Conservation (phyloP, 2,797 vertebrate species). For the Premnoplex brunnescens region DNA sequence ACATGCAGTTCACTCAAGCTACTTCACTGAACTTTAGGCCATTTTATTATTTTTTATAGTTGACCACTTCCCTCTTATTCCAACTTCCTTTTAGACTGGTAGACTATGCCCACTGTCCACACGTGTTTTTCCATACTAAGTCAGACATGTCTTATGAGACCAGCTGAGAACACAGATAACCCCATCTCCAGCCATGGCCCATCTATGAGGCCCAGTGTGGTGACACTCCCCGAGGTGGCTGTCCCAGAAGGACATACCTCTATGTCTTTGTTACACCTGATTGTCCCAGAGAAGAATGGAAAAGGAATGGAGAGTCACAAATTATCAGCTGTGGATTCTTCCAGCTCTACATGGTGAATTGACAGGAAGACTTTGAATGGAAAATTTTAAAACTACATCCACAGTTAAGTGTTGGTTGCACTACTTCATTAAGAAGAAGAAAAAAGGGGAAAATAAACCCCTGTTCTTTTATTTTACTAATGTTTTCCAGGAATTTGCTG, state of each 20-base stretch:
- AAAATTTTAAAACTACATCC: not conserved
- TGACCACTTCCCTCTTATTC: not conserved
- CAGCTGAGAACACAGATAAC: not conserved
- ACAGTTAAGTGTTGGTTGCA: not conserved
- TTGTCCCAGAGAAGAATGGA: not conserved
- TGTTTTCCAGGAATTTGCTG: not conserved
- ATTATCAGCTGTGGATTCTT: not conserved
- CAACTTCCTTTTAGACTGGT: not conserved
- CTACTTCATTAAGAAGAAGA: not conserved
- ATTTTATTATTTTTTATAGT: not conserved
- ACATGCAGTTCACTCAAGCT: not conserved
- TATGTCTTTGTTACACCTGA: not conserved
- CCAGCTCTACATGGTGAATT: not conserved
- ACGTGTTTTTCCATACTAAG: not conserved
- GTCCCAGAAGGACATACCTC: not conserved
- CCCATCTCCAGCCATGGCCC: not conserved
- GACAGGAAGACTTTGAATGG: not conserved
- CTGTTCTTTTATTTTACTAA: not conserved
- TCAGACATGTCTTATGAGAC: not conserved
- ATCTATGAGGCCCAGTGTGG: not conserved
- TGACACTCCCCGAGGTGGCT: not conserved
- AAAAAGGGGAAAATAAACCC: rapidly evolving
- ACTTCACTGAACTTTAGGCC: not conserved
- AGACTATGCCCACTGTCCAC: not conserved
- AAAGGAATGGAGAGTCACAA: not conserved